Base-by-base conservation (phyloP, 2,113 vertebrate species). In the Melospiza melodia region DNA sequence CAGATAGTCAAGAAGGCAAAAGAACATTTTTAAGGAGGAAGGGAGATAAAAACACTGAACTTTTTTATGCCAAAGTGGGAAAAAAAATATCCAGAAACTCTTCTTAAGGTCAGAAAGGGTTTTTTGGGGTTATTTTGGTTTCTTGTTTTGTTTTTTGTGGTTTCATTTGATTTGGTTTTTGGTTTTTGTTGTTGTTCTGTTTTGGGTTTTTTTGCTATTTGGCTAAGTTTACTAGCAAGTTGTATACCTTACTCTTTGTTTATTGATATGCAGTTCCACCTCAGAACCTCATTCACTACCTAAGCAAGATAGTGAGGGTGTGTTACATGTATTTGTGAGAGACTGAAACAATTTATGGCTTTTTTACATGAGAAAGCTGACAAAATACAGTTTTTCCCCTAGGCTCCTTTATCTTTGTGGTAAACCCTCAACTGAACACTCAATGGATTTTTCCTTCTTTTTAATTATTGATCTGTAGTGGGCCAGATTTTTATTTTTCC, bases 21-120 rank as follows among this genome's bases (percentile, higher is more conserved):
- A n/a, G 2, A 80, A 25, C 1, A 3, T 24, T 58, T 74, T 35
- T 24, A 7, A 31, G 8, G 5, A 9, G 5, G 9, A 6, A 1
- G 2, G 3, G 8, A 15, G 3, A 3, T 30, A 48, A 66, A 54
- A 81, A 22, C 5, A 55, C 9, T 27, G 22, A 5, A 11, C 0
- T 11, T 67, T 78, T 88, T 67, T 35, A 31, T 65, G 61, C 5
- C 6, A 13, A 41, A 41, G 5, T 25, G 11, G 11, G 49, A 48
- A 57, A 88, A 61, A 87, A 74, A 54, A 52, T 62, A 52, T 62
- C 4, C 58, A 39, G 3, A 71, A 85, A 31, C 5, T 37, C 25
- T 8, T 41, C 12, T 67, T 44, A 51, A 46, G 33, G 9, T 72
- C 10, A 44, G 14, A 58, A 79, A 67, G 13, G 13, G 3, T 18